Conservation (phyloP, 2,113 vertebrate species). For the Dasyprocta punctata region DNA sequence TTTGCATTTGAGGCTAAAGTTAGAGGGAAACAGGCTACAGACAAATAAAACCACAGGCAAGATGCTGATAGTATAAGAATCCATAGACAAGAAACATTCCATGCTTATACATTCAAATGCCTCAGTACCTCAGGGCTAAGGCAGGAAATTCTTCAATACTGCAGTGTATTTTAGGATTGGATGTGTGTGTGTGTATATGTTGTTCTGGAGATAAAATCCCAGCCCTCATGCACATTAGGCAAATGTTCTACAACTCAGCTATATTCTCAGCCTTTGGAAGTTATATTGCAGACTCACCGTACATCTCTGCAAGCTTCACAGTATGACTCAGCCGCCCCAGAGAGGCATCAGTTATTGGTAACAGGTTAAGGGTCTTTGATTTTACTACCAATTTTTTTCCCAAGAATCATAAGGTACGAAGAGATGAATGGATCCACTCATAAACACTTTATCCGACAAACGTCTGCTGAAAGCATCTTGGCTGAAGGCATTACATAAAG, state of each 20-base stretch:
- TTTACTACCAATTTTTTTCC: neutral
- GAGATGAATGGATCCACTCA: neutral
- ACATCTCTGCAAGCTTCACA: neutral
- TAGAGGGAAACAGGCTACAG: neutral
- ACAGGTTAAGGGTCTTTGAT: neutral
- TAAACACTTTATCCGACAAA: neutral
- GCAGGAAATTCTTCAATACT: neutral
- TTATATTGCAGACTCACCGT: neutral
- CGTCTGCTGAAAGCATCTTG: neutral
- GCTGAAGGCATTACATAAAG: neutral
- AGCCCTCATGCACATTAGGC: neutral
- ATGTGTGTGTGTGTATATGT: neutral
- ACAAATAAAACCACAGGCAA: neutral
- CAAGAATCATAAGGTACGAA: neutral
- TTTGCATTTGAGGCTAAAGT: neutral
- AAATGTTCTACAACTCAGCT: neutral
- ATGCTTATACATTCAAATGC: neutral
- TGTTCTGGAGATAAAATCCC: neutral
- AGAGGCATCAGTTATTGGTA: neutral
- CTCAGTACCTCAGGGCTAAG: neutral
- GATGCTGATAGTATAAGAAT: neutral
- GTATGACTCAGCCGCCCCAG: neutral
- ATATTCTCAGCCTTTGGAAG: neutral
- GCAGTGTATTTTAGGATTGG: neutral
- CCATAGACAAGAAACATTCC: neutral